Percentiles rank a stretch among this genome's conserved stretches.
phyloP scores from a whole-genome alignment of 2,888 invertebrate species.

The Tridacna crocea region DNA sequence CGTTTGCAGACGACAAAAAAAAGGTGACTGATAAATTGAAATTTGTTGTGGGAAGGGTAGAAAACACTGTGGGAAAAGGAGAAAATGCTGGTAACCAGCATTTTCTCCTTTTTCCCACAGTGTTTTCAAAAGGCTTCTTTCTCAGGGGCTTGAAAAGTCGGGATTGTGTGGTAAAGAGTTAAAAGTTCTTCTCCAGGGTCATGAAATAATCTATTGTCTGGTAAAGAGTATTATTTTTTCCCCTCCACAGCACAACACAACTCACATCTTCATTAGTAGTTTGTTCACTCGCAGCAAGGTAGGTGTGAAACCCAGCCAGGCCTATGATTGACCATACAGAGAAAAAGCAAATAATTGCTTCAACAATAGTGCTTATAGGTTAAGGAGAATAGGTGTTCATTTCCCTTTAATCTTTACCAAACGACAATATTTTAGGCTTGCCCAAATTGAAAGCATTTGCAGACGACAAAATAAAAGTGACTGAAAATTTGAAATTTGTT shows the following conservation, averaged over 20 bases:
- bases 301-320: conserved; percentile 99
- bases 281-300: conserved; percentile 98
- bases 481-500: no score
- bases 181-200: not conserved
- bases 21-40: no score
- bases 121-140: no score
- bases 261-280: conserved; percentile 99
- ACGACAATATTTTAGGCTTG: not conserved
- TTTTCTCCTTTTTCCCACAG: not conserved
- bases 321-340: conserved; percentile 99
- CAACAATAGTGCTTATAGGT: conserved; percentile 77
- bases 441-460: no score
- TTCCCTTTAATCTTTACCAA: not conserved
- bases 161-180: not conserved
- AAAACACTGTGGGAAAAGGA: not conserved
- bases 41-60: no score
- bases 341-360: conserved; percentile 89
- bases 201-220: no score
- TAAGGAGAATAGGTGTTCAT: conserved; percentile 60
- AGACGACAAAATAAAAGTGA: no score
- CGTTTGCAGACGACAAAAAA: no score
- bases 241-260: conserved; percentile 64
- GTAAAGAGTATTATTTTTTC: no score
- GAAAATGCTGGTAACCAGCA: not conserved
- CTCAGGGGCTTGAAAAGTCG: no score